Evolutionary conservation across 2,797 vertebrate genomes (phyloP).

Genomic region (Sebastiscus tertius): DNA sequence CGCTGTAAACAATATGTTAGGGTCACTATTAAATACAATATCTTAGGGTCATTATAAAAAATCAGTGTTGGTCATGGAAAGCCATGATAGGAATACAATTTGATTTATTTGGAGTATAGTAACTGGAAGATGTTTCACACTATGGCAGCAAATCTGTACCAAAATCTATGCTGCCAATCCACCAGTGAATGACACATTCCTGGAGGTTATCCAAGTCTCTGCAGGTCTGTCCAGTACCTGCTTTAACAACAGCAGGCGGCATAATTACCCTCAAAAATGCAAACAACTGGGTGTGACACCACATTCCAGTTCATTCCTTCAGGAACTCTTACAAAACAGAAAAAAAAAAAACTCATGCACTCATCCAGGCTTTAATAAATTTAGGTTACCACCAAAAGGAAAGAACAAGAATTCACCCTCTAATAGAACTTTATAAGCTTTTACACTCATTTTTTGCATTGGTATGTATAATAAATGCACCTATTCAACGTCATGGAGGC

Average conservation of each 20-base stretch:
- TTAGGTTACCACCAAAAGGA: slow-evolving; percentile 14
- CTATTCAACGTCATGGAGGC: background rate
- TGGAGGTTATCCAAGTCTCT: background rate
- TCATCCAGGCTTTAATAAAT: slow-evolving; percentile 30
- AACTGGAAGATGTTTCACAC: background rate
- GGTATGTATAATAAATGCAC: background rate
- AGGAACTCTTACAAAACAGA: background rate
- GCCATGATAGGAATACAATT: background rate
- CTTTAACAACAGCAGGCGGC: background rate
- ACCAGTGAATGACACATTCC: background rate
- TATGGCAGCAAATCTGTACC: background rate
- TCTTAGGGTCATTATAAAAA: background rate
- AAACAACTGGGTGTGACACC: slow-evolving; percentile 19
- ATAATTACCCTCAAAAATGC: slow-evolving; percentile 4
- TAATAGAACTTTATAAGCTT: background rate
- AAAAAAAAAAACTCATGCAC: background rate
- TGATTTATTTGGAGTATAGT: background rate
- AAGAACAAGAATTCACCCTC: background rate
- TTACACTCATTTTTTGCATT: background rate
- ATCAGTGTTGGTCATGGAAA: background rate
- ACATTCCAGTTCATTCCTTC: background rate
- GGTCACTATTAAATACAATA: background rate
- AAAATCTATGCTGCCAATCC: background rate
- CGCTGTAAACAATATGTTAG: background rate
- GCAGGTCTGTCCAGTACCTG: slow-evolving; percentile 17